phyloP scores from a whole-genome alignment of 1,140 invertebrate genomes.

The Drosophila willistoni region DNA sequence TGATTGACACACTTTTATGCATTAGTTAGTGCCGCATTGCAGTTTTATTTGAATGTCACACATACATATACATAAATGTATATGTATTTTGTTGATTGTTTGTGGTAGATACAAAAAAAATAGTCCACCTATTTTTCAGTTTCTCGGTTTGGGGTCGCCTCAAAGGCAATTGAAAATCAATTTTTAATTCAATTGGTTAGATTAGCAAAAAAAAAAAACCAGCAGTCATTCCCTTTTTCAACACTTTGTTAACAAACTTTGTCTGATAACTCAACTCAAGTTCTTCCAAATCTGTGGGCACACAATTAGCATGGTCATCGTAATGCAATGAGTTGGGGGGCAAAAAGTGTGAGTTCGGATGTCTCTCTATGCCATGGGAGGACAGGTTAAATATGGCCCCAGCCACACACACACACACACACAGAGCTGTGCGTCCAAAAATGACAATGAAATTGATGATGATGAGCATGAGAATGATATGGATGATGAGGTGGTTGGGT shows the following conservation, averaged over 20 bases:
- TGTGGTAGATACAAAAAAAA: no score
- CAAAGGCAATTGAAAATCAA: no score
- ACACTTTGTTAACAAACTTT: not conserved
- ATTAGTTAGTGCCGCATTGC: no score
- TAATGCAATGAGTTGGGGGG: constrained; percentile 31
- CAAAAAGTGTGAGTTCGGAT: not conserved
- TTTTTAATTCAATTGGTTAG: not conserved
- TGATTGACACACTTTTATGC: no score
- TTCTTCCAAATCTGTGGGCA: constrained; percentile 39
- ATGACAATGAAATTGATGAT: not conserved
- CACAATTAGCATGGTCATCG: constrained; percentile 68
- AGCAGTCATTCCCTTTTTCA: not conserved
- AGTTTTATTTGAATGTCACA: no score
- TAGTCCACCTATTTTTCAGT: no score
- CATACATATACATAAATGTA: no score
- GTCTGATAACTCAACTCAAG: constrained; percentile 12
- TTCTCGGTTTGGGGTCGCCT: no score
- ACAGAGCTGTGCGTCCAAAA: not conserved
- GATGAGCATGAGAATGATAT: constrained; percentile 36
- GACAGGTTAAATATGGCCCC: constrained; percentile 50
- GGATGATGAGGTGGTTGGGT: constrained; percentile 30
- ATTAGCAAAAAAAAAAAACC: not conserved
- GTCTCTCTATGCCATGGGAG: not conserved
- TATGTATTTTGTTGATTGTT: no score
- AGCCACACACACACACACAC: not conserved